phyloP scores from a whole-genome alignment of 2,888 invertebrate genomes.

The Augochlorella aurata region DNA sequence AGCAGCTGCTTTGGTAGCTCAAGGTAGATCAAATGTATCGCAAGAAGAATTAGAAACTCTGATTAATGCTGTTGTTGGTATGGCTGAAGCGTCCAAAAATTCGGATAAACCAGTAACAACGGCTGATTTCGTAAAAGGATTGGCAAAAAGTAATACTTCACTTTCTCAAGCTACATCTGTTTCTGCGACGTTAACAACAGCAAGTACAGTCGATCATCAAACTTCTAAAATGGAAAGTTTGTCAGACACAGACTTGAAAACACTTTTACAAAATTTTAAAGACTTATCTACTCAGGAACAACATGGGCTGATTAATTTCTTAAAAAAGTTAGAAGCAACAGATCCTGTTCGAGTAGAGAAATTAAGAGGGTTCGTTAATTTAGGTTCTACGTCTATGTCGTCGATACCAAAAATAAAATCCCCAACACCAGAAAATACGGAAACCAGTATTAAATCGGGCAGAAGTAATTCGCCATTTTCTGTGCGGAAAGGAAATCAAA shows the following conservation, averaged over 20 bases:
- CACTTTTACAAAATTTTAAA: constrained; percentile 90
- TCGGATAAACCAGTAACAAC: constrained; percentile 83
- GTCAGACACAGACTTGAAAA: constrained; percentile 91
- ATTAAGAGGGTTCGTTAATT: constrained; percentile 89
- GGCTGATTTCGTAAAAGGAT: constrained; percentile 82
- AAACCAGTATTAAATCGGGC: constrained; percentile 35
- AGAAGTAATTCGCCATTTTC: constrained; percentile 83
- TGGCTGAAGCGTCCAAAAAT: constrained; percentile 85
- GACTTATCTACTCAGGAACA: constrained; percentile 92
- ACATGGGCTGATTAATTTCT: constrained; percentile 90
- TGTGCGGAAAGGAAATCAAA: constrained; percentile 80
- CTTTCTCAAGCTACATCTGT: constrained; percentile 25
- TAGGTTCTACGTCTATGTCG: constrained; percentile 78
- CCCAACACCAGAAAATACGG: constrained; percentile 60
- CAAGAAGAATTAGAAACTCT: constrained; percentile 90
- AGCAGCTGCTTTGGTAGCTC: constrained; percentile 89
- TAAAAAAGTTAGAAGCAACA: constrained; percentile 90
- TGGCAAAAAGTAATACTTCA: constrained; percentile 64
- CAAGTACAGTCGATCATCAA: constrained; percentile 45
- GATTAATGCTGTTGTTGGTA: constrained; percentile 90
- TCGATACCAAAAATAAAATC: constrained; percentile 54
- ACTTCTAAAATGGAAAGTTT: constrained; percentile 87
- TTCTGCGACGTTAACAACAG: not conserved
- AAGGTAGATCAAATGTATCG: constrained; percentile 91
- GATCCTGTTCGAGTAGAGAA: constrained; percentile 91